Evolutionary conservation across 2,113 vertebrate genomes (phyloP), one percentile per base, ranked within the genome.

Genomic region (Dendropsophus ebraccatus): DNA sequence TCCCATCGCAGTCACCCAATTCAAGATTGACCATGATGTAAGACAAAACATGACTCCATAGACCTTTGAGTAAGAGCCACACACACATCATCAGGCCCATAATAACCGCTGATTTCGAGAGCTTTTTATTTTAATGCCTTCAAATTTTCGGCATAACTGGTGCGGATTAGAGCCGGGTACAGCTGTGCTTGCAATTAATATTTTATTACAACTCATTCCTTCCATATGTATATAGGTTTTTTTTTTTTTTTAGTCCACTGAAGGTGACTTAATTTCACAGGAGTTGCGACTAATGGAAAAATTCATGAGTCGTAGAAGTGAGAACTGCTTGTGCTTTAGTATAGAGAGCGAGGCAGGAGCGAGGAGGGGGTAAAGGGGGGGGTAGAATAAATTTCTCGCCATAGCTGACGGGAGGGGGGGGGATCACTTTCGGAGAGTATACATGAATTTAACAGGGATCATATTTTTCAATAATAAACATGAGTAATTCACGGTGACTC

Each of bases 11-110:
- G 93, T 92, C 94, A 91, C 92, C 93, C 92, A 92, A 92, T 91
- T 91, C 90, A 90, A 92, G 91, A 89, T 89, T 89, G 85, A 91
- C 89, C 91, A 91, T 89, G 92, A 94, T 89, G 92, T 95, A 92
- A 94, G 84, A 86, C 87, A 89, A 91, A 92, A 94, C 91, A 92
- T 95, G 94, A 95, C 94, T 94, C 94, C 81, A 30, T 69, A 88
- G 82, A 80, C 81, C 54, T 84, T 49, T 84, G 70, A 84, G 70
- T 30, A 90, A 69, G 90, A 89, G 54, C 91, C 92, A 89, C 65
- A 88, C 65, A 88, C 91, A 35, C 93, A 92, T 92, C 93, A 95
- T 92, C 94, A 92, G 94, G n/a, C 82, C 41, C 56, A 17, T 84
- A 84, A 84, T 84, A 84, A 84, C 35, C 21, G 16, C 41, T 84